Evolutionary conservation across 2,888 invertebrate species (phyloP), one percentile per base, ranked within the genome.

Genomic region (Carabus problematicus): DNA sequence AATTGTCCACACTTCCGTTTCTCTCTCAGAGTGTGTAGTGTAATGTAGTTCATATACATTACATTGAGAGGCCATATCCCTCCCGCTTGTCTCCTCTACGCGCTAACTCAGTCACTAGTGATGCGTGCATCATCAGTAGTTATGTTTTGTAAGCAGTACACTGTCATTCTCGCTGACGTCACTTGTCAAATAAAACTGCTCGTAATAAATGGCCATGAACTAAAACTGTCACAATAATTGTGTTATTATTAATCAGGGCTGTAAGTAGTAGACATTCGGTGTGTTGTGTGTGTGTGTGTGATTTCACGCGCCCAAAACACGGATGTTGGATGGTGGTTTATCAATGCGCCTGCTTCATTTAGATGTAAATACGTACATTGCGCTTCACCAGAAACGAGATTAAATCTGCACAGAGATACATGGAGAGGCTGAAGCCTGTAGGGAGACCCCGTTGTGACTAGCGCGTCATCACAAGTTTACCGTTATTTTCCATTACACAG

Each of bases 401-500:
- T 64, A 64, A 64, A 64, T 64, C 64, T 64, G 42, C 41, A 54
- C 52, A 4, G 2, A 3, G 6, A 29, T 6, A 29, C 29, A 29
- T 29, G 29, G 29, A n/a, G n/a, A n/a, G n/a, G n/a, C n/a, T n/a
- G 42, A 8, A 9, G 42, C 16, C 14, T 49, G 19, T 18, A 55
- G 18, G 7, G 6, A 55, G 8, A 55, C 55, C 55, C 55, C 55
- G 64, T 63, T 58, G 63, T 45, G 56, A 52, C 67, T 67, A 69
- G 59, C 66, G 66, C 72, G 75, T 76, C 75, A 75, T 75, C 29
- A 29, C 3, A 29, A 75, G 74, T 75, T 76, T 76, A 76, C 75
- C 75, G 75, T 75, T 75, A 74, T 76, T 76, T 76, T 75, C 76
- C 75, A 75, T 75, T 75, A 75, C 75, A 75, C 72, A 73, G 73